These are phyloP conservation scores for Carollia perspicillata DNA, from an alignment of 2,113 vertebrate genomes.

Conservation along the genomic window DNA sequence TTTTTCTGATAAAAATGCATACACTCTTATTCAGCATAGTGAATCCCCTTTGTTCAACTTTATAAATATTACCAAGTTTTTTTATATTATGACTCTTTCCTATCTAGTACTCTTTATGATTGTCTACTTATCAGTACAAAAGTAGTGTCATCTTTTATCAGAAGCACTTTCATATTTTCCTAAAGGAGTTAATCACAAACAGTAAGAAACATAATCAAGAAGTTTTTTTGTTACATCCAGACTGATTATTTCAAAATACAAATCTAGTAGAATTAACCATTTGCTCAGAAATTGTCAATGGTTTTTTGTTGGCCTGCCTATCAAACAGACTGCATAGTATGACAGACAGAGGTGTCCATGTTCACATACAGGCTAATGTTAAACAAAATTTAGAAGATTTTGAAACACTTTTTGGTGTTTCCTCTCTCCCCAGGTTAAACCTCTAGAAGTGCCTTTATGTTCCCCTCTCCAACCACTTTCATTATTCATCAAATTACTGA, in stretches of 20 bases:
- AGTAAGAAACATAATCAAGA: neutral
- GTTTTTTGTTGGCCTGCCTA: neutral
- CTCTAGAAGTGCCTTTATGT: neutral
- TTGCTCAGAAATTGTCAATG: neutral
- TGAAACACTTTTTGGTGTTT: neutral
- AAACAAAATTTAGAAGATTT: neutral
- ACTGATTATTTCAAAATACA: neutral
- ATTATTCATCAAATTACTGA: neutral
- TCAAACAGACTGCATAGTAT: neutral
- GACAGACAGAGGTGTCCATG: neutral
- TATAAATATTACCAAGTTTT: neutral
- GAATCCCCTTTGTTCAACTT: neutral
- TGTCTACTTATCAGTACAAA: neutral
- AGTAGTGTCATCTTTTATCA: neutral
- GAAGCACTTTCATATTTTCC: neutral
- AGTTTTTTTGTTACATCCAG: neutral
- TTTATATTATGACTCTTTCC: neutral
- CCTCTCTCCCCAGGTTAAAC: neutral
- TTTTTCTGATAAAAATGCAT: neutral
- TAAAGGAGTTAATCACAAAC: neutral
- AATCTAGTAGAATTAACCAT: neutral
- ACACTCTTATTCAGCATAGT: neutral
- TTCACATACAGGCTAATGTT: neutral
- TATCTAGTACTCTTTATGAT: neutral
- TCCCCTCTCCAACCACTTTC: neutral